Percentiles rank a stretch among this genome's conserved stretches.
These are phyloP conservation scores for Enteromius fasciolatus DNA, from an alignment of 2,797 vertebrate species.

Conservation along the genomic window DNA sequence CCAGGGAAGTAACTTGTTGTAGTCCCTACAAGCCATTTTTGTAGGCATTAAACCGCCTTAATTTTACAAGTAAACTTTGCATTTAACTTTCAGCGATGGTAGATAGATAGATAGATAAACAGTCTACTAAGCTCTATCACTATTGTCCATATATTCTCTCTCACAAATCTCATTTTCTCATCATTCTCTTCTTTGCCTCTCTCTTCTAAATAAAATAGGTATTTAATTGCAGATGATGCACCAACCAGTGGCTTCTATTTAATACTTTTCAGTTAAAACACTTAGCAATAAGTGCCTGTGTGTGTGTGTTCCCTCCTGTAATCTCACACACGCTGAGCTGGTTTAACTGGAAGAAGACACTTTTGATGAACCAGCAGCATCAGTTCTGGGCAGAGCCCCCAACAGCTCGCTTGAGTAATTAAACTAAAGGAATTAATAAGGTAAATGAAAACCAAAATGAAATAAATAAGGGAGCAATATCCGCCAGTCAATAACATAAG, in stretches of 20 bases:
- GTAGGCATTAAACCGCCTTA: too few species aligned
- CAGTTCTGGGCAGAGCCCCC: constrained; percentile 38
- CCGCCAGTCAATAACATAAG: constrained; percentile 38
- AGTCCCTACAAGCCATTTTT: too few species aligned
- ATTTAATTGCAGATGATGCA: background rate
- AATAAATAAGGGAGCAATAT: constrained; percentile 57
- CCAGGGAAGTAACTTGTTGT: too few species aligned
- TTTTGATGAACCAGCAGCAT: constrained; percentile 57
- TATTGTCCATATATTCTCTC: background rate
- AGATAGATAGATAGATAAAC: background rate
- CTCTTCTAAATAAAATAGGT: background rate
- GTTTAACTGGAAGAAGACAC: constrained; percentile 42
- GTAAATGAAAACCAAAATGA: constrained; percentile 51
- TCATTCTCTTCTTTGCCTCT: background rate
- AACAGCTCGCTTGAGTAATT: constrained; percentile 58
- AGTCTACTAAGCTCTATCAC: background rate
- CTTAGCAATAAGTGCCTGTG: background rate
- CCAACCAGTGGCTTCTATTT: constrained; percentile 24
- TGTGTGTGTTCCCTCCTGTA: constrained; percentile 5
- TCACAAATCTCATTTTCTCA: background rate
- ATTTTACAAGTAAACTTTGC: too few species aligned
- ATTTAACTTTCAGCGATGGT: background rate
- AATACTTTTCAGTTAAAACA: constrained; percentile 16
- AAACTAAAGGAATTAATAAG: constrained; percentile 57
- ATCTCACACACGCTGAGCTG: constrained; percentile 17